Conservation (phyloP, 2,797 vertebrate genomes). For the Dermochelys coriacea region DNA sequence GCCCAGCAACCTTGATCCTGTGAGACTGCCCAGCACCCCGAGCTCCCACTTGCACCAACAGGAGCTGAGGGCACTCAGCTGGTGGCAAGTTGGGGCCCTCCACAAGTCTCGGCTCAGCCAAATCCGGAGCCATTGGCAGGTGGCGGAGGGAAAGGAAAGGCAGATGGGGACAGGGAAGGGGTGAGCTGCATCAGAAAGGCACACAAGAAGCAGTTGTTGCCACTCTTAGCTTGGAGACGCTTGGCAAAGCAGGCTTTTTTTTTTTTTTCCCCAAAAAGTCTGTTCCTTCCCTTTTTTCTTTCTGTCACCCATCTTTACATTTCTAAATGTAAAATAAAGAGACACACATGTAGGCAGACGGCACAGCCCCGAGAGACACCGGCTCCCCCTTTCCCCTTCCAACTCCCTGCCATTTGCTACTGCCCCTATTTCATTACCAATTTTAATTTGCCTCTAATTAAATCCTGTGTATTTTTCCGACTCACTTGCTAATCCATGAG, state of each 20-base stretch:
- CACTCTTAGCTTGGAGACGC: not conserved
- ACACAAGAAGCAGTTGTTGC: accelerated
- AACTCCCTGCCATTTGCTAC: conserved; percentile 87
- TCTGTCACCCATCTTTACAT: conserved; percentile 78
- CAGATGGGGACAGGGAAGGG: not conserved
- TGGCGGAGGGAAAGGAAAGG: not conserved
- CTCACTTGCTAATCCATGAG: conserved; percentile 97
- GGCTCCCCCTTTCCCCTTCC: conserved; percentile 81
- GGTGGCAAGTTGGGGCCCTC: not conserved
- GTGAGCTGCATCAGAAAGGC: not conserved
- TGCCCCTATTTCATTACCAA: conserved; percentile 99
- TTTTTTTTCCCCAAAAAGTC: not conserved
- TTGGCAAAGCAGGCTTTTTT: not conserved
- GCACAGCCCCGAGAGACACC: conserved; percentile 81
- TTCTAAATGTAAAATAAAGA: conserved; percentile 84
- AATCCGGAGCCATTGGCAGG: not conserved
- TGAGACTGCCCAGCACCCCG: not conserved
- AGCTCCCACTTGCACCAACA: not conserved
- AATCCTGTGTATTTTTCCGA: conserved; percentile 99
- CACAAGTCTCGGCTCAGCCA: not conserved
- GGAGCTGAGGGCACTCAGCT: not conserved
- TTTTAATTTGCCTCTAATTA: conserved; percentile 99
- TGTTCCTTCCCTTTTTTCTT: conserved; percentile 75
- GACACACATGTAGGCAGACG: conserved; percentile 77
- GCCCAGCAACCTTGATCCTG: not conserved